Base-by-base conservation (phyloP, 2,113 vertebrate genomes). In the Pleuronectes platessa region DNA sequence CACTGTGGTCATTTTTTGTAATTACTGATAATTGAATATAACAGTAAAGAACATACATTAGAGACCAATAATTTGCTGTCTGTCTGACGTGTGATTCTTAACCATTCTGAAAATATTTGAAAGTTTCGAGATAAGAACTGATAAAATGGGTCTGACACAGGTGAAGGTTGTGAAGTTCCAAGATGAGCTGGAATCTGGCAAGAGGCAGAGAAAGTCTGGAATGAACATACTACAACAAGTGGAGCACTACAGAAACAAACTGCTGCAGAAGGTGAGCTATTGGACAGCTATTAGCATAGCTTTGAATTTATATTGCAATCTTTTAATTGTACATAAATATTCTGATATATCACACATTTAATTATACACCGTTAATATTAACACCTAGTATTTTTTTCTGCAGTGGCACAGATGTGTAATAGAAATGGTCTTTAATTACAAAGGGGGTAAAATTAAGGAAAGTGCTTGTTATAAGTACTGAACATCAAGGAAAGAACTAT, bases 101-200 rank as follows among this genome's bases (percentile, higher is more conserved):
- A 31, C 31, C 31, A 31, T 31, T 31, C 31, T 31, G 6, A 31
- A 8, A 31, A 31, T 31, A 31, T 31, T 31, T 31, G 31, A 7
- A 31, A 1, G 31, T 31, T 31, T 31, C 31, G 31, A 31, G 31
- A 31, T 31, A 31, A 31, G 31, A 31, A 31, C 31, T 31, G 31
- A 31, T 31, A 31, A 31, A 31, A 31, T 31, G 31, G 31, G 31
- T 31, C 6, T 31, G 31, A 31, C 31, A 18, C 79, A 95, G 94
- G 91, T 95, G 20, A 95, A 94, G 68, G 94, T 95, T 11, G 93
- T 95, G 93, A 94, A 93, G 83, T 85, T 94, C 68, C 95, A 95
- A 70, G 95, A 95, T 82, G 94, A 95, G 84, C 35, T 95, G 71
- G 95, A 95, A 69, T 94, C 91, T 12, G 94, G 94, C 13, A 95